These are phyloP conservation scores for Mimumesa dahlbomi DNA, from an alignment of 2,888 invertebrate genomes.

Conservation along the genomic window DNA sequence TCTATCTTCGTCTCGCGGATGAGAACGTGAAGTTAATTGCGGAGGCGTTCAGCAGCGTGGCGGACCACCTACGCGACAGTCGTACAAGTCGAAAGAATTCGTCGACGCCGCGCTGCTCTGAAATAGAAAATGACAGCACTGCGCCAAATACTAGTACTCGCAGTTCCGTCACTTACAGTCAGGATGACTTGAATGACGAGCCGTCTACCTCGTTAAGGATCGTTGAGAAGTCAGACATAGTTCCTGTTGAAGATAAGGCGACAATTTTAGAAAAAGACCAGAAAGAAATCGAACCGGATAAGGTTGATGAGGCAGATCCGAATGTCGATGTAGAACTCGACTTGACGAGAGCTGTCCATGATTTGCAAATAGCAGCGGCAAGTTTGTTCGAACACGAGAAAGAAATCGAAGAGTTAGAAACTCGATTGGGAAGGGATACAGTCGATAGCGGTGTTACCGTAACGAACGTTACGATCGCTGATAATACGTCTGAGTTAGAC, in stretches of 20 bases:
- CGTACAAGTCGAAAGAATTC: constrained; percentile 42
- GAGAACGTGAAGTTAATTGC: constrained; percentile 63
- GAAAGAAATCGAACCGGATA: neutral
- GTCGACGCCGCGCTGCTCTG: constrained; percentile 40
- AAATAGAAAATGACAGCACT: constrained; percentile 45
- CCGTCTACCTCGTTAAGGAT: constrained; percentile 16
- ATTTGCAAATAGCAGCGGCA: constrained; percentile 58
- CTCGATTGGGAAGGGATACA: constrained; percentile 14
- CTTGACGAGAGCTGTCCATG: constrained; percentile 54
- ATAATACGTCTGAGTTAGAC: neutral
- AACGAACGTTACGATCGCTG: neutral
- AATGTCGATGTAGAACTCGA: constrained; percentile 42
- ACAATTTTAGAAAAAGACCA: constrained; percentile 21
- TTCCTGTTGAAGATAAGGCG: constrained; percentile 34
- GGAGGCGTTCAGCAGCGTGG: constrained; percentile 59
- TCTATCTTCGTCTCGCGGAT: constrained; percentile 61
- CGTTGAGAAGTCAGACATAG: constrained; percentile 10
- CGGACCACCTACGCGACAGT: constrained; percentile 56
- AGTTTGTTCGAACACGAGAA: constrained; percentile 52
- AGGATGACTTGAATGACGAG: constrained; percentile 42
- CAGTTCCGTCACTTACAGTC: constrained; percentile 41
- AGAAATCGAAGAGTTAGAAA: constrained; percentile 46
- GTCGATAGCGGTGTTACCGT: neutral
- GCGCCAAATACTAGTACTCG: constrained; percentile 43
- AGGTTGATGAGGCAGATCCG: neutral